A percentile compares a stretch with the other conserved stretches of the same genome.
Conservation (phyloP, 2,113 vertebrate genomes). For the Coregonus clupeaformis region DNA sequence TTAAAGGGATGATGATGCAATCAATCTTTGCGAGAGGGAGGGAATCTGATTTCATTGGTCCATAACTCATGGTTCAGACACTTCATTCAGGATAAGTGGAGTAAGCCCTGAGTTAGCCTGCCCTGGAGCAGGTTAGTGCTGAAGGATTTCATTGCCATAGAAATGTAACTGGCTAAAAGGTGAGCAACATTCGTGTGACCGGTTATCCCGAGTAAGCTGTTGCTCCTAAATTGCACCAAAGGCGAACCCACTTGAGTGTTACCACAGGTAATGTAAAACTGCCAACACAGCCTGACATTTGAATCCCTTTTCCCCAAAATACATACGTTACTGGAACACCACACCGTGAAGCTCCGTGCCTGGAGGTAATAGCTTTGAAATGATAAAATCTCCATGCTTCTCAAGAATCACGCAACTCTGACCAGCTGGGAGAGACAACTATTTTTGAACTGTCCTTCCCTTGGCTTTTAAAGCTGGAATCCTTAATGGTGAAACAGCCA, state of each 20-base stretch:
- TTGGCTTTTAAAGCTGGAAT: background rate
- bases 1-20: too few relatives aligned
- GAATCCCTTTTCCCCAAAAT: slow-evolving; percentile 27
- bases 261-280: slow-evolving; percentile 30
- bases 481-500: too few relatives aligned
- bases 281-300: slow-evolving; percentile 19
- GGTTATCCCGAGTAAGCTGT: background rate
- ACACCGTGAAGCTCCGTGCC: slow-evolving; percentile 9
- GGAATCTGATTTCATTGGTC: too few relatives aligned
- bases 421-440: slow-evolving; percentile 25
- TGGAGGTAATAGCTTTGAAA: slow-evolving; percentile 31
- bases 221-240: background rate
- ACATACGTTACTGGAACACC: slow-evolving; percentile 24
- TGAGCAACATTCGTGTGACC: too few relatives aligned
- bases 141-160: too few relatives aligned
- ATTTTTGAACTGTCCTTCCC: slow-evolving; percentile 7
- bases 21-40: too few relatives aligned
- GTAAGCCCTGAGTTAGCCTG: too few relatives aligned
- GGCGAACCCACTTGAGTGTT: slow-evolving; percentile 10
- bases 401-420: slow-evolving; percentile 11
- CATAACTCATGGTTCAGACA: too few relatives aligned
- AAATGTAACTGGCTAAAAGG: too few relatives aligned
- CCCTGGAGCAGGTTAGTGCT: too few relatives aligned
- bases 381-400: slow-evolving; percentile 4
- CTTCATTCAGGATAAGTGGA: too few relatives aligned